Percentiles rank a stretch among this genome's conserved stretches.
phyloP scores from a whole-genome alignment of 2,888 invertebrate genomes.

The Tetramorium bicarinatum region DNA sequence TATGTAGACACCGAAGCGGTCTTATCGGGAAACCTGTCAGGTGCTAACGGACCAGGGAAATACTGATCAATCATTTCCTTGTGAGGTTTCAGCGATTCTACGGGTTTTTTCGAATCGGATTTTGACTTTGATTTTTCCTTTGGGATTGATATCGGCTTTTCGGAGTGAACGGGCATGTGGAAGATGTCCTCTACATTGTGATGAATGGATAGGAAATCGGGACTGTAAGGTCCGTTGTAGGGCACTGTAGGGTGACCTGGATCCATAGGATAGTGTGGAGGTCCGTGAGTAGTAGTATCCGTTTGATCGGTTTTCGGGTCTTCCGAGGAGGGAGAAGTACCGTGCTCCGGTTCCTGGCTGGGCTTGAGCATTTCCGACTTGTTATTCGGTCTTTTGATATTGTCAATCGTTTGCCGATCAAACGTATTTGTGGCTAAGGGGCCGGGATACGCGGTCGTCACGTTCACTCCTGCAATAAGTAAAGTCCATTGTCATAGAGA shows the following conservation, averaged over 20 bases:
- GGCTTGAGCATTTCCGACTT: slow-evolving; percentile 75
- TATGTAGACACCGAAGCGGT: slow-evolving; percentile 20
- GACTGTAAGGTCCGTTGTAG: slow-evolving; percentile 86
- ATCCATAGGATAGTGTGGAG: slow-evolving; percentile 83
- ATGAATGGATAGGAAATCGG: slow-evolving; percentile 83
- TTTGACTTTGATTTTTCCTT: slow-evolving; percentile 79
- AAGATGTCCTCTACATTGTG: slow-evolving; percentile 82
- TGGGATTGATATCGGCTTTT: slow-evolving; percentile 70
- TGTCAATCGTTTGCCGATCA: slow-evolving; percentile 74
- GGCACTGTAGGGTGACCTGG: slow-evolving; percentile 83
- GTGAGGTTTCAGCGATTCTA: slow-evolving; percentile 79
- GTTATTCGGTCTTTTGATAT: slow-evolving; percentile 77
- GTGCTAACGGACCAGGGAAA: slow-evolving; percentile 82
- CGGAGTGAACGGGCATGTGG: slow-evolving; percentile 75
- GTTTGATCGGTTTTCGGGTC: slow-evolving; percentile 65
- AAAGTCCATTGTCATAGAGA: slow-evolving; percentile 80
- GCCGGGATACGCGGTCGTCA: slow-evolving; percentile 80
- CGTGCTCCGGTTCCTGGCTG: slow-evolving; percentile 73
- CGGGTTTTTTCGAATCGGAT: slow-evolving; percentile 81
- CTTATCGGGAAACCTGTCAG: slow-evolving; percentile 79
- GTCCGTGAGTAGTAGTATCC: slow-evolving; percentile 65
- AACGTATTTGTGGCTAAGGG: slow-evolving; percentile 77
- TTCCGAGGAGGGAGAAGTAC: slow-evolving; percentile 62
- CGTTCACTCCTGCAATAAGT: slow-evolving; percentile 84
- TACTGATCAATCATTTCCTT: slow-evolving; percentile 78